Percentiles rank a stretch among this genome's conserved stretches.
Conservation (phyloP, 2,113 vertebrate species). For the Nesogale talazaci region DNA sequence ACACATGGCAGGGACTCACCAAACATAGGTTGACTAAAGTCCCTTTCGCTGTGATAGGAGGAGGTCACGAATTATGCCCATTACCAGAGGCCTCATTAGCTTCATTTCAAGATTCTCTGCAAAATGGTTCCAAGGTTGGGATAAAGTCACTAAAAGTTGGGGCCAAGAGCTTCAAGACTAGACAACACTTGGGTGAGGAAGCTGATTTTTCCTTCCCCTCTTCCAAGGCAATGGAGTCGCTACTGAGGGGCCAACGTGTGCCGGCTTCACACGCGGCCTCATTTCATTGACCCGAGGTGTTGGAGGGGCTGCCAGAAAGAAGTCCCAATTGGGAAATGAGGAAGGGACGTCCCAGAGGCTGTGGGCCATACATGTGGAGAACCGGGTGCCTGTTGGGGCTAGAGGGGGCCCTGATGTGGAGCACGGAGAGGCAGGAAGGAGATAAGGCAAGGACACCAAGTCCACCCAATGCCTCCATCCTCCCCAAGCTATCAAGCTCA, state of each 20-base stretch:
- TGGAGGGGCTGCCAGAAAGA: not conserved
- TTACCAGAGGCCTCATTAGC: not conserved
- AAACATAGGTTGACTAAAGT: not conserved
- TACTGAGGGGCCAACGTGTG: not conserved
- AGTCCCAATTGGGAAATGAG: not conserved
- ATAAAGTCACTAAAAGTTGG: not conserved
- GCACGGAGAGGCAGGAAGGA: not conserved
- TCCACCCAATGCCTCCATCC: no score
- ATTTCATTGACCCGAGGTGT: not conserved
- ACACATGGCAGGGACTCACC: not conserved
- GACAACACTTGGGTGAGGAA: not conserved
- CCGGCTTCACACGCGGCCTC: not conserved
- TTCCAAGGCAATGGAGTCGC: not conserved
- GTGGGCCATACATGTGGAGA: not conserved
- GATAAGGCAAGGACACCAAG: not conserved
- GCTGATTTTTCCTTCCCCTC: not conserved
- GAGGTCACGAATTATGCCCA: not conserved
- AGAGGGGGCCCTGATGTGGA: not conserved
- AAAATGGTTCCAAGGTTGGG: not conserved
- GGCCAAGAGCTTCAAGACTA: constrained; percentile 18
- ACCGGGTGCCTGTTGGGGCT: not conserved
- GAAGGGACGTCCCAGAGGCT: not conserved
- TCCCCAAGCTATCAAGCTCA: not conserved
- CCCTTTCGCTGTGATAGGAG: no score
- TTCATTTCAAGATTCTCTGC: not conserved